Evolutionary conservation across 2,888 invertebrate species (phyloP).

Genomic region (Trachelus iudaicus): DNA sequence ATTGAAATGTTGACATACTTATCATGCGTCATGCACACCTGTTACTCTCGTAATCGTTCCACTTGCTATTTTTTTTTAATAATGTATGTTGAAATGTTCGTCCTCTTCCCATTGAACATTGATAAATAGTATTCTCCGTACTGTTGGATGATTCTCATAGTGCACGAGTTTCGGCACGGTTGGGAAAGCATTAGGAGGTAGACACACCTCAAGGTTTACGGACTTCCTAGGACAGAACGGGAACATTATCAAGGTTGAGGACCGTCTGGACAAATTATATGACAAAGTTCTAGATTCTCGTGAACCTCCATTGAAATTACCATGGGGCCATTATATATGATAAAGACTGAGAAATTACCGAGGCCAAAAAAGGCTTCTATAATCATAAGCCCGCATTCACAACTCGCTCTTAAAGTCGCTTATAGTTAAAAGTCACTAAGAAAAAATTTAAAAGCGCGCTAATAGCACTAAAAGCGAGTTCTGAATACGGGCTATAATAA

Average conservation of each 20-base stretch:
- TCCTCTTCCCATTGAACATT: neutral
- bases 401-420: too few relatives aligned
- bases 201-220: slow-evolving; percentile 3
- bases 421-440: too few relatives aligned
- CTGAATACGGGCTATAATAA: too few relatives aligned
- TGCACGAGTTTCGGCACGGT: neutral
- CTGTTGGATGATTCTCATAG: neutral
- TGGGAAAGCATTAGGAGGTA: neutral
- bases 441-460: too few relatives aligned
- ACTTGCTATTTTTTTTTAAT: neutral
- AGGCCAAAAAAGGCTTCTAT: neutral
- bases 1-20: neutral
- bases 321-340: neutral
- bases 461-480: too few relatives aligned
- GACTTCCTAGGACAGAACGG: neutral
- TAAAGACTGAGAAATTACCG: neutral
- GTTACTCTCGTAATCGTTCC: neutral
- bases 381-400: too few relatives aligned
- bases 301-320: neutral
- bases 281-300: neutral
- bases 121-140: too few relatives aligned
- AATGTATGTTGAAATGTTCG: neutral
- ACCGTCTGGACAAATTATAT: neutral
- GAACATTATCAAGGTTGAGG: neutral
- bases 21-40: neutral